Evolutionary conservation across 2,797 vertebrate species (phyloP).

Genomic region (Anableps anableps): DNA sequence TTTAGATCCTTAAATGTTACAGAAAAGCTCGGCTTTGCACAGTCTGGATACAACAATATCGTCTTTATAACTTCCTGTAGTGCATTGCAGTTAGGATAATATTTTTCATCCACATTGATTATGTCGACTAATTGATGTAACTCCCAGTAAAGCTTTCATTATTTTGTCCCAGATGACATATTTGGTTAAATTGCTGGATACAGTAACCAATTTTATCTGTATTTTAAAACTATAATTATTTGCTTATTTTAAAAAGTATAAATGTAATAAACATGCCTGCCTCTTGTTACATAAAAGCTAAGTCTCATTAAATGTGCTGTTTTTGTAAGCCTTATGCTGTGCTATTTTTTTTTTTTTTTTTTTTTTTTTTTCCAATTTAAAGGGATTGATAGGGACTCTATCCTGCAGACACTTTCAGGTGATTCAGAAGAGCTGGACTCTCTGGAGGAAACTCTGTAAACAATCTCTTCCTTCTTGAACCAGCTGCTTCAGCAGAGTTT

Average conservation of each 20-base stretch:
- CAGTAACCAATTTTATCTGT: background rate
- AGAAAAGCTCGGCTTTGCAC: background rate
- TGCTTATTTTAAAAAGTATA: background rate
- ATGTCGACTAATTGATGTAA: background rate
- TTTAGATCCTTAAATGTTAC: background rate
- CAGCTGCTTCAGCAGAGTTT: background rate
- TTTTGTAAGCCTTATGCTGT: background rate
- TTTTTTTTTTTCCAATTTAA: background rate
- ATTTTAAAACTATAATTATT: background rate
- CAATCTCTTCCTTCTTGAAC: background rate
- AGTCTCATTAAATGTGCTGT: background rate
- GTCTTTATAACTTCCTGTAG: too few species aligned
- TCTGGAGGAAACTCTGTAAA: background rate
- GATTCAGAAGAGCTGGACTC: background rate
- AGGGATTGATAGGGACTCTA: background rate
- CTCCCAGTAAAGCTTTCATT: background rate
- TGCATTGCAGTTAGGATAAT: background rate
- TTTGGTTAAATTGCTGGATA: background rate
- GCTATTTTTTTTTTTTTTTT: background rate
- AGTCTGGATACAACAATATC: too few species aligned
- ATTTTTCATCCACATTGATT: background rate
- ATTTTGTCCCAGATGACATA: background rate
- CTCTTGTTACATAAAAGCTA: background rate
- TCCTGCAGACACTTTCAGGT: background rate
- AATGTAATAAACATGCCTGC: background rate